A percentile compares a stretch with the other conserved stretches of the same genome.
phyloP scores from a whole-genome alignment of 2,113 vertebrate genomes.

The Psittacus erithacus region DNA sequence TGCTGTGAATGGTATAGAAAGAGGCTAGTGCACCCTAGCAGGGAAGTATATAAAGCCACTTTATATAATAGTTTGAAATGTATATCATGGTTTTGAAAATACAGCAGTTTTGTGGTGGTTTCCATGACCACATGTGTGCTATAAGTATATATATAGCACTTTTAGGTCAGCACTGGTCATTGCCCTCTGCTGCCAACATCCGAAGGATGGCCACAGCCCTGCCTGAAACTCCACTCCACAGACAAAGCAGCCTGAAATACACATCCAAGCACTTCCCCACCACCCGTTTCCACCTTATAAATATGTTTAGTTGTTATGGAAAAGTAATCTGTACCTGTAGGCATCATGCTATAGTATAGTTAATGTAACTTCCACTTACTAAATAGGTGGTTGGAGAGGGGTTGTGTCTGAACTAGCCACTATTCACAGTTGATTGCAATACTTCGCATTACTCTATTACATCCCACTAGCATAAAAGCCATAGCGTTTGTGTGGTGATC shows the following conservation, averaged over 20 bases:
- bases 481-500: neutral
- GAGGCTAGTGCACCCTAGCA: constrained; percentile 62
- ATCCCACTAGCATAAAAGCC: neutral
- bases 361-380: neutral
- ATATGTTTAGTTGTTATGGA: neutral
- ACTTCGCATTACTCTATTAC: neutral
- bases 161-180: neutral
- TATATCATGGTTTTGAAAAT: constrained; percentile 66
- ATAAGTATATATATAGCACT: neutral
- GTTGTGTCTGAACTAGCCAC: neutral
- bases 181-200: neutral
- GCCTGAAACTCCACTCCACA: neutral
- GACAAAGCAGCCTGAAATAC: neutral
- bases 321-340: neutral
- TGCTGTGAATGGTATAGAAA: constrained; percentile 72
- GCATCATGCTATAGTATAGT: neutral
- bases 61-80: constrained; percentile 64
- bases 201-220: neutral
- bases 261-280: neutral
- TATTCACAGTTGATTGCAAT: neutral
- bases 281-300: neutral
- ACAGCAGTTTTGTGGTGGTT: constrained; percentile 36
- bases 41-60: constrained; percentile 52
- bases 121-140: constrained; percentile 14
- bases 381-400: neutral